Evolutionary conservation across 2,113 vertebrate species (phyloP), one percentile per base, ranked within the genome.

Genomic region (Bufo gargarizans): DNA sequence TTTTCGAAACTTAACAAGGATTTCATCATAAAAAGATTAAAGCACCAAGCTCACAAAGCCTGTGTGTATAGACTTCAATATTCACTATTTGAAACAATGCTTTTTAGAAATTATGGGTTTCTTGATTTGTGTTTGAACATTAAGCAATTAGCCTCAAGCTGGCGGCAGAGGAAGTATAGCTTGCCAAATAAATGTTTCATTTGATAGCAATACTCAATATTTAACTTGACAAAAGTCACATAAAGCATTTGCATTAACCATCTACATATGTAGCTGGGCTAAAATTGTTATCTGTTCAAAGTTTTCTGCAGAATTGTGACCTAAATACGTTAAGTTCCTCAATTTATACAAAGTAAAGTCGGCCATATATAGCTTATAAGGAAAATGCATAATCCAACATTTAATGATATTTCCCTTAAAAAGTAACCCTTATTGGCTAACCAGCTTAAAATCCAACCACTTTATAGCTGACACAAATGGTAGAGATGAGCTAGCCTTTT

Each of bases 111-210:
- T 84, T 49, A 84, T 84, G 82, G 71, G 20, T 71, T 84, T 71
- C 63, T 65, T 69, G 63, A 84, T 84, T 84, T 84, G 63, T 71
- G 82, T 84, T 84, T 84, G 82, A 84, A 71, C 82, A 55, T 71
- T 84, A 84, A 84, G 82, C 82, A 84, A 84, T 71, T 84, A 84
- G 82, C 82, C 63, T 16, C 12, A 14, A 55, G 82, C 59, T 84
- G 82, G 63, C 63, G 16, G 63, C 9, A 17, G 19, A 55, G 22
- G 63, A 71, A 69, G 63, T 61, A 84, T 4, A 71, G n/a, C 49
- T 84, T 55, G 63, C 82, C 82, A 84, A 84, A 84, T n/a, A 55
- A 84, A 84, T 84, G 63, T 55, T 84, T 84, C n/a, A 84, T 84
- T 84, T 84, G 69, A 84, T 43, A 71, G 82, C 63, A 71, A 55